Evolutionary conservation across 2,888 invertebrate species (phyloP), one percentile per base, ranked within the genome.

Genomic region (Tinea pellionella): DNA sequence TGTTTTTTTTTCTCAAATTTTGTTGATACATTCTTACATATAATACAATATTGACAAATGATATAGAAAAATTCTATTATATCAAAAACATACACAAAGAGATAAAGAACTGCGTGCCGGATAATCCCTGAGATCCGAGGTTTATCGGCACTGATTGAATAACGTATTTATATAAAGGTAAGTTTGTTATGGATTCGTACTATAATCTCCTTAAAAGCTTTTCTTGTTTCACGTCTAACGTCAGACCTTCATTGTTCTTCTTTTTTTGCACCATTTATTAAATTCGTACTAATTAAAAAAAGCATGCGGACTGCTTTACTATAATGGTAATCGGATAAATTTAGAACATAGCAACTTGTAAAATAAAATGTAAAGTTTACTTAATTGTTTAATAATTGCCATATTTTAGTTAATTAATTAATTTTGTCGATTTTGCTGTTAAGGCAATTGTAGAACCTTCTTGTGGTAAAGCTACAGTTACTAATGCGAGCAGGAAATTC

Each of bases 401-500:
- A 24, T 24, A 24, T 6, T 24, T 24, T 24, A 6, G 2, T 3
- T 24, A 24, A 24, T 24, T n/a, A n/a, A 24, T 24, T 24, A 24
- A 24, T 24, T 24, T 3, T 24, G 6, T 24, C 24, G 24, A 24
- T 6, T 24, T 24, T 24, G 6, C 2, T 2, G 37, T 37, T 37
- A 37, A 12, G 37, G n/a, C 9, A 37, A 37, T 37, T 6, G 37
- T 37, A 12, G 37, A n/a, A 30, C 6, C 30, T 9, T 30, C 30
- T 30, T 30, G 4, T 30, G 30, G 9, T 18, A 13, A 53, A 18
- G 12, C 59, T 47, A 59, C 47, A 30, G 47, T 51, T 71, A 68
- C 71, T 74, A 79, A 78, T 74, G 75, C 68, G 65, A 70, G 68
- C 66, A 74, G 78, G 78, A 78, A 78, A 69, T 71, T 67, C 63